Base-by-base conservation (phyloP, 2,797 vertebrate genomes). In the Sparus aurata region DNA sequence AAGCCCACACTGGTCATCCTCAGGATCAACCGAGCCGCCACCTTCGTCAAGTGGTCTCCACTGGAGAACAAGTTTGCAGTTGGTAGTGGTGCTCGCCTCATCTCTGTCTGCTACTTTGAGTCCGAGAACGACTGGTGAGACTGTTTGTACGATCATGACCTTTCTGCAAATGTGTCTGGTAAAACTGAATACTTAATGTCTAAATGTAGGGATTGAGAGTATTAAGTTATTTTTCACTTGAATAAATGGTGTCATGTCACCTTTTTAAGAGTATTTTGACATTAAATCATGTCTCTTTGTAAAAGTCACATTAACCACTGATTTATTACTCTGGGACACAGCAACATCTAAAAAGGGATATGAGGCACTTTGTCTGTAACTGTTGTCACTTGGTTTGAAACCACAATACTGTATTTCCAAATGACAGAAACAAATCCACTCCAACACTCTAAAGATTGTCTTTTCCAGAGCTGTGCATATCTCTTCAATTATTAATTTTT, bases 71-170 rank as follows among this genome's bases (percentile, higher is more conserved):
- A 99, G 92, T 99, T 99, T 88, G 98, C 98, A 1, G 98, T 99
- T 58, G 98, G 98, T 62, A 99, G 98, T 10, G 98, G 98, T 38
- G 98, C 98, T 27, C 95, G 98, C 15, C 97, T 99, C 90, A 99
- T 99, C 92, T 99, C 98, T 0, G 98, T 99, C 80, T 99, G 98
- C 94, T 99, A 99, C 94, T 99, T 99, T 74, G 98, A 99, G 87
- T 98, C 97, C 80, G 98, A 99, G 95, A 99, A 99, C 55, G 98
- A 99, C 93, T 99, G 98, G 98, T 99, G 87, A 96, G 97, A 50
- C 46, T 27, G 5, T 59, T 59, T 45, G 11, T 45, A 53, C 25
- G 43, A 30, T 18, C 12, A 5, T 22, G 22, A 30, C 27, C 9
- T 2, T 61, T 73, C 30, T 59, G 15, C 62, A 41, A 54, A 73